phyloP scores from a whole-genome alignment of 2,113 vertebrate genomes.

The Telmatochromis brachygnathus region DNA sequence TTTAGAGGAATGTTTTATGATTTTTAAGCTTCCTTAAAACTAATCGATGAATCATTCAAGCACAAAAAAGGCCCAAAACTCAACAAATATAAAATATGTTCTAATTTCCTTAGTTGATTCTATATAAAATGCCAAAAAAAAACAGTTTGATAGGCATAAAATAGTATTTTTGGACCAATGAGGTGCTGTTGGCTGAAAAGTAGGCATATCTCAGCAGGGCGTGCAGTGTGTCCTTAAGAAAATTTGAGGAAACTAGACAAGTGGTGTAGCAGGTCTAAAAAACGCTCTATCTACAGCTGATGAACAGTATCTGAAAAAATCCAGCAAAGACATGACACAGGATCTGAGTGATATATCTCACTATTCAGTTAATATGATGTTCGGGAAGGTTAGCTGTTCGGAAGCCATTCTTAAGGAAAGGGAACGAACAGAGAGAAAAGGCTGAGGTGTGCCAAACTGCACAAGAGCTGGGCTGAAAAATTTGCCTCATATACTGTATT shows the following conservation, averaged over 20 bases:
- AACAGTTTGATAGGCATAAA: neutral
- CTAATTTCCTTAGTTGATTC: fast-evolving
- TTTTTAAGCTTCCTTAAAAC: neutral
- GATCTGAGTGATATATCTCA: fast-evolving
- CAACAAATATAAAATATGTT: neutral
- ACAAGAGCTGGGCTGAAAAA: neutral
- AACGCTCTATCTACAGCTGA: fast-evolving
- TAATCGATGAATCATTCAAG: fast-evolving
- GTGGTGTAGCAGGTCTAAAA: neutral
- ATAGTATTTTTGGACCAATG: neutral
- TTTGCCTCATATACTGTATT: neutral
- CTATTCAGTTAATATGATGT: neutral
- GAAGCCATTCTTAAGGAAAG: fast-evolving
- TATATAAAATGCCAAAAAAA: neutral
- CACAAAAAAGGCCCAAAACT: fast-evolving
- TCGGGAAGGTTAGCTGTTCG: fast-evolving
- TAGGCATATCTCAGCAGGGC: neutral
- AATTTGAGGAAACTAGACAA: too few relatives aligned
- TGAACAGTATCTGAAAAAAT: neutral
- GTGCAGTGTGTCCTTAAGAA: neutral
- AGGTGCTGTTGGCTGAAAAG: neutral
- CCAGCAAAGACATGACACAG: neutral
- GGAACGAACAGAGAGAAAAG: neutral
- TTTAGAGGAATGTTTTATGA: neutral
- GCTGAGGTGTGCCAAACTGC: fast-evolving